Evolutionary conservation across 2,797 vertebrate genomes (phyloP).

Genomic region (Spea hammondii): DNA sequence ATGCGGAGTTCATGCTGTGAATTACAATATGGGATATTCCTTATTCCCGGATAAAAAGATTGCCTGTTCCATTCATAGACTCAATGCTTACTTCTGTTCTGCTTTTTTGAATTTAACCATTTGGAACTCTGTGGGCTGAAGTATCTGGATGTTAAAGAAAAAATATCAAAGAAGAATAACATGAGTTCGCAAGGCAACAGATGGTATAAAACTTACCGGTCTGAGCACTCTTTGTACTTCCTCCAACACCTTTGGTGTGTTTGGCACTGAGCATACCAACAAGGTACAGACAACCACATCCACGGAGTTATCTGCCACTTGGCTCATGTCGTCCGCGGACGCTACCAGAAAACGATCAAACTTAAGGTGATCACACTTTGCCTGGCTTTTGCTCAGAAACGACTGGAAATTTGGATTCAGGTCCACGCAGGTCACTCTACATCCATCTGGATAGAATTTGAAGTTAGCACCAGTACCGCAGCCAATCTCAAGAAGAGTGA

Average conservation of each 20-base stretch:
- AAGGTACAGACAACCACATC: conserved; percentile 74
- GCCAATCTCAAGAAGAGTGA: conserved; percentile 47
- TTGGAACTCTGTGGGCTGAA: no score
- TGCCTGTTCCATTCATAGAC: no score
- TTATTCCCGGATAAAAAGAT: no score
- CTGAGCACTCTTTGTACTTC: conserved; percentile 68
- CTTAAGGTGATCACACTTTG: conserved; percentile 61
- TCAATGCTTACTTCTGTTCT: no score
- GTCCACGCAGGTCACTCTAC: conserved; percentile 47
- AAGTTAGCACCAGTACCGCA: conserved; percentile 53
- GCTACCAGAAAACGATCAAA: conserved; percentile 67
- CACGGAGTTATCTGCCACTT: conserved; percentile 62
- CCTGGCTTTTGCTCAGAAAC: conserved; percentile 57
- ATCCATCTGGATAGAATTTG: conserved; percentile 40
- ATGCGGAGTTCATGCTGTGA: no score
- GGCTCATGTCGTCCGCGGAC: conserved; percentile 68
- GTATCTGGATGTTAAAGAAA: background rate
- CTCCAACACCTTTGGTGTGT: conserved; percentile 60
- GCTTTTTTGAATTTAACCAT: no score
- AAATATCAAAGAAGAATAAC: background rate
- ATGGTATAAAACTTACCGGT: conserved; percentile 63
- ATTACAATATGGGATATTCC: no score
- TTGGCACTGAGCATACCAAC: conserved; percentile 71
- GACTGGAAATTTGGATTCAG: conserved; percentile 50
- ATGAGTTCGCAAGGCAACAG: background rate